Evolutionary conservation across 2,797 vertebrate species (phyloP), one percentile per base, ranked within the genome.

Genomic region (Acrocephalus scirpaceus): DNA sequence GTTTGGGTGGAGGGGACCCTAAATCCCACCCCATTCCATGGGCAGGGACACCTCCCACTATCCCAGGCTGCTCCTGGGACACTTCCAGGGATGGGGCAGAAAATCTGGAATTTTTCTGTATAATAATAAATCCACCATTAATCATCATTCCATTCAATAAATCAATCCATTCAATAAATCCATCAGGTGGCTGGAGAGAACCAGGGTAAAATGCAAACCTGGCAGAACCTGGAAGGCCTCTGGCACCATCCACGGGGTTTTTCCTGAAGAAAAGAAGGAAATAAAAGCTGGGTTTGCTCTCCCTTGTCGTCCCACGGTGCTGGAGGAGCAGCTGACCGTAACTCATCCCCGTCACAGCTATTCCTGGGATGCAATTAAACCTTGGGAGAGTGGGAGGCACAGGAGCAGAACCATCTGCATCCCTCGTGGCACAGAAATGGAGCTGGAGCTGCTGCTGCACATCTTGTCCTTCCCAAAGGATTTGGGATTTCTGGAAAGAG

Each of bases 291-390:
- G 4, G 58, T 32, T 36, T 48, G 64, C 48, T 72, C 27, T 47
- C 53, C 16, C 48, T 69, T 11, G 32, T 30, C 62, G 51, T 89
- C 62, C 44, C 66, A 19, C 12, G 6, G 3, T 3, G 60, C 74
- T 15, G 86, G 60, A 38, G 64, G 69, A 95, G 87, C 95, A 89
- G 82, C 92, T 93, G 90, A 89, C 72, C 76, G 14, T 16, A 15
- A 15, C 6, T 34, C 54, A 23, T 56, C 54, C 10, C 11, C 30
- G 11, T 10, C 3, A 3, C 64, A 27, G 89, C 89, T 95, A 91
- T 96, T 96, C 87, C 88, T 91, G 88, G 94, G 76, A 26, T 93
- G 85, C 74, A 91, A 95, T 93, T 91, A 94, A 93, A 79, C 93
- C 44, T 17, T 58, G 50, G 27, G 34, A 11, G 62, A 92, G 93